Percentiles rank a stretch among this genome's conserved stretches.
phyloP scores from a whole-genome alignment of 2,113 vertebrate genomes.

The Poicephalus meyeri region DNA sequence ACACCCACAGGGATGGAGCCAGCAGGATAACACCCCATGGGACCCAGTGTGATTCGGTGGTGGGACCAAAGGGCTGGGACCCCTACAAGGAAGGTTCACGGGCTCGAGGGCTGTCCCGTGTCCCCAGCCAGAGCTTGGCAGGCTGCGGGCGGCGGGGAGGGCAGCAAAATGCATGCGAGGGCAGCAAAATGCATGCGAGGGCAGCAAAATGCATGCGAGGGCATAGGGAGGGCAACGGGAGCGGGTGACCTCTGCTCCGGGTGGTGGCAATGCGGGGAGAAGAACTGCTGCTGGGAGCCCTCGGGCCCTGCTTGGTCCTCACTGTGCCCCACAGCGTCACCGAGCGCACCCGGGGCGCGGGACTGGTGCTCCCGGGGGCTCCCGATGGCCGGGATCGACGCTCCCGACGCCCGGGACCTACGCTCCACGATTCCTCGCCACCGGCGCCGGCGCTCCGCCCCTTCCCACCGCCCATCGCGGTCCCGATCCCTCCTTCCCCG shows the following conservation, averaged over 20 bases:
- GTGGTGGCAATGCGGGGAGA: background rate
- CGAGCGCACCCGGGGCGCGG: background rate
- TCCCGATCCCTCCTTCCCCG: no score
- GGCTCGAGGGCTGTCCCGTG: background rate
- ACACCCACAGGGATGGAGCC: background rate
- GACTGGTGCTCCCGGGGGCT: background rate
- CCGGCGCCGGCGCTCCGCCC: background rate
- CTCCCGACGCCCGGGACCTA: no score
- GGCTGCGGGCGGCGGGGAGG: background rate
- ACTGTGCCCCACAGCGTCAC: background rate
- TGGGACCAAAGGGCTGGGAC: background rate
- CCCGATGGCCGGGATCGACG: background rate
- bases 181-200: no score
- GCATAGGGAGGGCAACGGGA: background rate
- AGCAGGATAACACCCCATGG: background rate
- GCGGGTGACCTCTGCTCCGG: background rate
- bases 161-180: background rate
- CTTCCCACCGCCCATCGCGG: no score
- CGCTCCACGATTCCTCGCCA: accelerated
- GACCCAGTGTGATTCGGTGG: background rate
- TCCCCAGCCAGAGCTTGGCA: background rate
- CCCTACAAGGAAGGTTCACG: background rate
- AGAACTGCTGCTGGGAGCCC: background rate
- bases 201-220: background rate
- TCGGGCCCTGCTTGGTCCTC: background rate